phyloP scores from a whole-genome alignment of 2,113 vertebrate genomes.

The Regulus satrapa region DNA sequence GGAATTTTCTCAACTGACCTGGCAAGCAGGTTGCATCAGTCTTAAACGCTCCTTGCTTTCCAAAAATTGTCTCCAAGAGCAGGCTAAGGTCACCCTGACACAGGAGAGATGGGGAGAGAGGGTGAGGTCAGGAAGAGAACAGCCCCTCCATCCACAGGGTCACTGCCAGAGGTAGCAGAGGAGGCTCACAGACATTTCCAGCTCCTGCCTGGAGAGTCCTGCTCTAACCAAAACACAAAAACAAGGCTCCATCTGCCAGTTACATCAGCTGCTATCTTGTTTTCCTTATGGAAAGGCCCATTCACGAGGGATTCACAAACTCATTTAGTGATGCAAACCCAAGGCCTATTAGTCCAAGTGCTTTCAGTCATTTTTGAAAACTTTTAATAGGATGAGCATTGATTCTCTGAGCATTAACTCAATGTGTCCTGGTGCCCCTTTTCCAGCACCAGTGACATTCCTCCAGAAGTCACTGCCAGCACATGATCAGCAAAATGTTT shows the following conservation, averaged over 20 bases:
- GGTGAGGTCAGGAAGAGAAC: neutral
- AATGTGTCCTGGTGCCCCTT: neutral
- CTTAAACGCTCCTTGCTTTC: accelerated
- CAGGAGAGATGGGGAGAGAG: neutral
- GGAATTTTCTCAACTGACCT: neutral
- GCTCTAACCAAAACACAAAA: neutral
- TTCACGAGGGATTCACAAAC: neutral
- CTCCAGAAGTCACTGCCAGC: neutral
- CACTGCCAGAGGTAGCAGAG: neutral
- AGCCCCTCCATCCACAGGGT: neutral
- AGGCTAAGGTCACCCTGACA: neutral
- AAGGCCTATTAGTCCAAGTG: neutral
- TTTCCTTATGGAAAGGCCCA: neutral
- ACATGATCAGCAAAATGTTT: neutral
- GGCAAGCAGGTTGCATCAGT: neutral
- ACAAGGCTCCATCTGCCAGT: neutral
- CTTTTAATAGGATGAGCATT: neutral
- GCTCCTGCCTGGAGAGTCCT: neutral
- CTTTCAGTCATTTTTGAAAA: neutral
- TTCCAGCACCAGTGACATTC: neutral
- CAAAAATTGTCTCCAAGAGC: neutral
- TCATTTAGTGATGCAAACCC: neutral
- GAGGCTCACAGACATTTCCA: neutral
- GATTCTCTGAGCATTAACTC: neutral
- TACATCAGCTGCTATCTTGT: neutral